These are phyloP conservation scores for Erebia ligea DNA, from an alignment of 2,888 invertebrate species.

Conservation along the genomic window DNA sequence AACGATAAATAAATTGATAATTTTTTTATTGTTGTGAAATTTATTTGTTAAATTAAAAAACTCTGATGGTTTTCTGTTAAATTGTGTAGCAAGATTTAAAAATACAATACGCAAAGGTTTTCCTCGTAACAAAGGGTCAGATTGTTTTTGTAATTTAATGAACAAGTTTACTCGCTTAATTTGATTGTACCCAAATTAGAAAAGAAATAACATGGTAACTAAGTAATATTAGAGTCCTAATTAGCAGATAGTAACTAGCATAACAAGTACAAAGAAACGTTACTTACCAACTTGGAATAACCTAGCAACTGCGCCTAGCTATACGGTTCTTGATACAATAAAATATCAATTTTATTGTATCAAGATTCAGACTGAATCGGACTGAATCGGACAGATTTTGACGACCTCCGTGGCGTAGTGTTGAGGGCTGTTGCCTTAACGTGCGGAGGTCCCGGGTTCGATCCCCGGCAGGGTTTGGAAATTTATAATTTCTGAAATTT, in stretches of 20 bases:
- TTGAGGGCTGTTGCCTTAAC: too few relatives aligned
- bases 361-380: too few relatives aligned
- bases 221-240: neutral
- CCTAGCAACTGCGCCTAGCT: too few relatives aligned
- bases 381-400: too few relatives aligned
- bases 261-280: too few relatives aligned
- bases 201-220: neutral
- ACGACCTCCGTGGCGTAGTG: too few relatives aligned
- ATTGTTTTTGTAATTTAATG: neutral
- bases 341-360: too few relatives aligned
- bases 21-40: neutral
- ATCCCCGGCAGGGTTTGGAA: too few relatives aligned
- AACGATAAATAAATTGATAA: neutral
- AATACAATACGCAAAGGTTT: slow-evolving; percentile 1
- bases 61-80: neutral
- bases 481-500: too few relatives aligned
- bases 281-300: too few relatives aligned
- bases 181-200: neutral
- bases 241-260: neutral
- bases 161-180: neutral
- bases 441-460: too few relatives aligned
- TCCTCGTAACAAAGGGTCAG: slow-evolving; percentile 6
- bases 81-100: neutral
- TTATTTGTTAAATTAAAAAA: neutral
- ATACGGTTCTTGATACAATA: too few relatives aligned